These are phyloP conservation scores for Melanargia galathea DNA, from an alignment of 2,888 invertebrate genomes.

Conservation along the genomic window DNA sequence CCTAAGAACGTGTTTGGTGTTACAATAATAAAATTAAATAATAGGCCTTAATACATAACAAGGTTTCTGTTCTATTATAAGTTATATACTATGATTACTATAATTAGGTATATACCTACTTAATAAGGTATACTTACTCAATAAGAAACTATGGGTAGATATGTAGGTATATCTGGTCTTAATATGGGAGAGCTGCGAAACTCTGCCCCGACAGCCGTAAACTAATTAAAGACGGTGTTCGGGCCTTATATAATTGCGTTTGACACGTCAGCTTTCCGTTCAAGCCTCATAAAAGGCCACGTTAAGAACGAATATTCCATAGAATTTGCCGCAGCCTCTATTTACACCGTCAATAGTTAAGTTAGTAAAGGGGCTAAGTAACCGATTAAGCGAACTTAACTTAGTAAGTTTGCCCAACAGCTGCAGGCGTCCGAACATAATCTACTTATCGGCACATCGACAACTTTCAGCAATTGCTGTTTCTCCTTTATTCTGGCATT, in stretches of 20 bases:
- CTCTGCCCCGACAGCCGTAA: slow-evolving; percentile 27
- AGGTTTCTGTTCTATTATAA: too few species aligned
- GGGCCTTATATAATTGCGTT: slow-evolving; percentile 61
- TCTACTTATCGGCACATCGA: not conserved
- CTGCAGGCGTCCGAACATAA: not conserved
- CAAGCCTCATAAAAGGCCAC: slow-evolving; percentile 18
- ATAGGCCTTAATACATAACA: too few species aligned
- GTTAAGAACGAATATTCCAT: not conserved
- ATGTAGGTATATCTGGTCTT: not conserved
- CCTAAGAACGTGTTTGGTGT: too few species aligned
- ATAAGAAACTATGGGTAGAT: not conserved
- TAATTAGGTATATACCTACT: too few species aligned
- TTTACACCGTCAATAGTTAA: not conserved
- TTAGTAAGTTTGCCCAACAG: not conserved
- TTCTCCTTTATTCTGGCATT: not conserved
- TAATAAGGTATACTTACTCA: too few species aligned
- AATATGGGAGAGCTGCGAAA: slow-evolving; percentile 1
- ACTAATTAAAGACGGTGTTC: slow-evolving; percentile 50
- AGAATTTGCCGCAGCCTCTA: not conserved
- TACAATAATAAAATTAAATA: too few species aligned
- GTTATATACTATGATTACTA: too few species aligned
- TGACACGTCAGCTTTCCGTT: slow-evolving; percentile 51
- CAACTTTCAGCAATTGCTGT: not conserved
- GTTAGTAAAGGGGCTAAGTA: not conserved
- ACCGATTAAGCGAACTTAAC: slow-evolving; percentile 3